Evolutionary conservation across 2,888 invertebrate species (phyloP), one percentile per base, ranked within the genome.

Genomic region (Seira sanloemensis): DNA sequence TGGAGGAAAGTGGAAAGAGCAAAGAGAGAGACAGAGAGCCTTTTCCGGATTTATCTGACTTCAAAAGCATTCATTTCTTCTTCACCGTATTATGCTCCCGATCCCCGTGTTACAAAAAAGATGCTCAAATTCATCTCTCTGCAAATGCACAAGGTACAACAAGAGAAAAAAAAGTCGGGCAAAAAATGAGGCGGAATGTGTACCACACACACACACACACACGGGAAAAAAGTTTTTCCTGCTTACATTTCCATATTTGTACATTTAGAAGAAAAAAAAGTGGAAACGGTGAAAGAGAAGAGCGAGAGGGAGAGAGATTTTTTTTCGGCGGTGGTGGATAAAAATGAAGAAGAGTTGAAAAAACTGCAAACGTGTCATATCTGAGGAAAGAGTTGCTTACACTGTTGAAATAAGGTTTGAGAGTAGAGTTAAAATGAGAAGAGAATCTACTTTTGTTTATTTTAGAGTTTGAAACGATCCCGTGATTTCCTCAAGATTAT

Each of bases 201-300:
- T 24, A 25, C 58, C 50, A 72, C 46, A 37, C 21, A 19, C 46
- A 21, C 50, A 72, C 46, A 37, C 21, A 19, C 46, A 21, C 46
- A 24, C 25, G 72, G 23, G 37, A 62, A 62, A n/a, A n/a, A 19
- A 21, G 9, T 62, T 16, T 21, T 62, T 62, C 12, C 62, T 23
- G 62, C 62, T 62, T 21, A 62, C 62, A 62, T 62, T 62, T 23
- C 62, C 62, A 62, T 62, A 62, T 62, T 62, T 62, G 62, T 62
- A 62, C 62, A 62, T 21, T 21, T 62, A 23, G 21, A 62, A 62
- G 21, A 23, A 62, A 9, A 23, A 21, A 62, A 50, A 50, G n/a
- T 2, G n/a, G 16, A 50, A 2, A n/a, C n/a, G n/a, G n/a, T 37
- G 37, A 5, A 37, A 12, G 37, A 37, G 62, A 12, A 58, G 58